Evolutionary conservation across 2,113 vertebrate species (phyloP).

Genomic region (Scophthalmus maximus): DNA sequence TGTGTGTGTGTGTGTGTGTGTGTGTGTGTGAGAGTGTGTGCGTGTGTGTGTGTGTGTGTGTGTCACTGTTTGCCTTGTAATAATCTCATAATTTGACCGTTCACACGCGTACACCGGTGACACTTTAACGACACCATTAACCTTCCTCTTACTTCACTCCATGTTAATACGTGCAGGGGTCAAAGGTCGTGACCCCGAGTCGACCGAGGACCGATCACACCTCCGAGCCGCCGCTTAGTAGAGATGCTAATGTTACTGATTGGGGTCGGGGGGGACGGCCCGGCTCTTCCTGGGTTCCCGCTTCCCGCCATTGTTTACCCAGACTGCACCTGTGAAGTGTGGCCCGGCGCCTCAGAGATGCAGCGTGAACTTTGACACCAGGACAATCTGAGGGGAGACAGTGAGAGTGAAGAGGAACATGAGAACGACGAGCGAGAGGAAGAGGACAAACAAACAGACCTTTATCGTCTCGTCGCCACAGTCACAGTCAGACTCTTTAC

Average conservation of each 20-base stretch:
- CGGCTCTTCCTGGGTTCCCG: constrained; percentile 28
- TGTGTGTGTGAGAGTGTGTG: too few relatives aligned
- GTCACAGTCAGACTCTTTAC: too few relatives aligned
- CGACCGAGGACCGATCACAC: constrained; percentile 18
- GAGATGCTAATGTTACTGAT: constrained; percentile 53
- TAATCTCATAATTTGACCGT: constrained; percentile 23
- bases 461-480: too few relatives aligned
- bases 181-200: constrained; percentile 33
- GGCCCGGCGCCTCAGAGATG: too few relatives aligned
- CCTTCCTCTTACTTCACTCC: not conserved
- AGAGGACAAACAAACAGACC: too few relatives aligned
- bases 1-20: too few relatives aligned
- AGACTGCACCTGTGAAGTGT: constrained; percentile 49
- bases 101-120: not conserved
- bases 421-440: not conserved
- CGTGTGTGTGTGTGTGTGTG: constrained; percentile 15
- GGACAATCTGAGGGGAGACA: not conserved
- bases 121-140: constrained; percentile 33
- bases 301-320: constrained; percentile 47
- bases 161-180: not conserved
- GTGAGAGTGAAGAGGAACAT: not conserved
- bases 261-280: too few relatives aligned
- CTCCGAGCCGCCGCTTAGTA: not conserved
- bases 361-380: constrained; percentile 36
- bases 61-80: constrained; percentile 32